Conservation (phyloP, 2,888 invertebrate genomes). For the Cyaniris semiargus region DNA sequence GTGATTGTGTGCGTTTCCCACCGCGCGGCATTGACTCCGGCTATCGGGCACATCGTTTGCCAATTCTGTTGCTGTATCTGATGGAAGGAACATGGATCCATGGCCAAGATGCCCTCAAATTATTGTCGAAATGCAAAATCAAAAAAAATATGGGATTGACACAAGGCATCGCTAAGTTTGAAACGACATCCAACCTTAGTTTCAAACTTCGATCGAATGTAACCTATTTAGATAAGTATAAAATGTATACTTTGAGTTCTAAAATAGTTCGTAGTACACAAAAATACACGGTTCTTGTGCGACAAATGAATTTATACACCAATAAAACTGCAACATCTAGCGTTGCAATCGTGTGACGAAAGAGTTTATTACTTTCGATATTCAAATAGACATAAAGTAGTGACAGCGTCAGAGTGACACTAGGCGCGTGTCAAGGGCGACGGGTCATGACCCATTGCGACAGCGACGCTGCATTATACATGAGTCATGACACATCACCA, state of each 20-base stretch:
- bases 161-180: neutral
- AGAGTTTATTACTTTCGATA: neutral
- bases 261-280: too few relatives aligned
- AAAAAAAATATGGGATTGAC: neutral
- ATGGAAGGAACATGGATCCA: neutral
- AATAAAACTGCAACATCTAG: neutral
- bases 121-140: neutral
- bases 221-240: too few relatives aligned
- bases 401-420: constrained; percentile 14
- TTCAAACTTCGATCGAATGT: too few relatives aligned
- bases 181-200: too few relatives aligned
- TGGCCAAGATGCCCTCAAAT: neutral
- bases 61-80: neutral
- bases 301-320: neutral
- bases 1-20: constrained; percentile 23
- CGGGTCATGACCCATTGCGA: constrained; percentile 56
- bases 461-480: constrained; percentile 12
- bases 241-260: too few relatives aligned
- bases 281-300: too few relatives aligned
- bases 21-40: constrained; percentile 16
- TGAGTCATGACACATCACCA: neutral
- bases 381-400: neutral
- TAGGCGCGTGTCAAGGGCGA: constrained; percentile 65
- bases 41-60: constrained; percentile 16
- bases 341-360: neutral